A percentile compares a stretch with the other conserved stretches of the same genome.
phyloP scores from a whole-genome alignment of 2,888 invertebrate species.

The Plemyria rubiginata region DNA sequence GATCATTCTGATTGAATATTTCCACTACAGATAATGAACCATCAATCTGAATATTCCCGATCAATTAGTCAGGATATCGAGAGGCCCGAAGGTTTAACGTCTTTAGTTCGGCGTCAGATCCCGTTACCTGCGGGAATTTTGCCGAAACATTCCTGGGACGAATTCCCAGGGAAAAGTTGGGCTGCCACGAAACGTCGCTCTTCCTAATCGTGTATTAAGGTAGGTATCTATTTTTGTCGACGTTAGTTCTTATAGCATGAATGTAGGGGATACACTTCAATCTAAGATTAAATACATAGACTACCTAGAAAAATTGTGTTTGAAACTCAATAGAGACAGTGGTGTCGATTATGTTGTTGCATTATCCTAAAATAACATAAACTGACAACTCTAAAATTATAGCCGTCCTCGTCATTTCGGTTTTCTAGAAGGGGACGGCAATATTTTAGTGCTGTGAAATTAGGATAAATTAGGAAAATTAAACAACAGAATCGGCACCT shows the following conservation, averaged over 20 bases:
- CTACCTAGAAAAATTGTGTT: no score
- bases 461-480: no score
- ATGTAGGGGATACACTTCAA: not conserved
- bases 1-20: slow-evolving; percentile 5
- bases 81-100: slow-evolving; percentile 72
- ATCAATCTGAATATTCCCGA: slow-evolving; percentile 40
- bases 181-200: slow-evolving; percentile 37
- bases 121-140: slow-evolving; percentile 65
- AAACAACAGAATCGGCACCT: no score
- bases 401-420: no score
- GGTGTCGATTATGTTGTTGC: no score
- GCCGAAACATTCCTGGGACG: slow-evolving; percentile 72
- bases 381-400: no score
- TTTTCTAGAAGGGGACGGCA: no score
- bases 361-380: no score
- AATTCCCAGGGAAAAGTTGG: slow-evolving; percentile 74
- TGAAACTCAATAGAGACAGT: no score
- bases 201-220: slow-evolving; percentile 40
- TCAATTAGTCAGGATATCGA: slow-evolving; percentile 39
- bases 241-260: not conserved
- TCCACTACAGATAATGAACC: slow-evolving; percentile 28
- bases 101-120: slow-evolving; percentile 68
- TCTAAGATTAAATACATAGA: not conserved
- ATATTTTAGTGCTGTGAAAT: no score
- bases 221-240: slow-evolving; percentile 25